Percentiles rank a stretch among this genome's conserved stretches.
phyloP scores from a whole-genome alignment of 92 coral and sea anemone species.

The Zoanthus sansibaricus region DNA sequence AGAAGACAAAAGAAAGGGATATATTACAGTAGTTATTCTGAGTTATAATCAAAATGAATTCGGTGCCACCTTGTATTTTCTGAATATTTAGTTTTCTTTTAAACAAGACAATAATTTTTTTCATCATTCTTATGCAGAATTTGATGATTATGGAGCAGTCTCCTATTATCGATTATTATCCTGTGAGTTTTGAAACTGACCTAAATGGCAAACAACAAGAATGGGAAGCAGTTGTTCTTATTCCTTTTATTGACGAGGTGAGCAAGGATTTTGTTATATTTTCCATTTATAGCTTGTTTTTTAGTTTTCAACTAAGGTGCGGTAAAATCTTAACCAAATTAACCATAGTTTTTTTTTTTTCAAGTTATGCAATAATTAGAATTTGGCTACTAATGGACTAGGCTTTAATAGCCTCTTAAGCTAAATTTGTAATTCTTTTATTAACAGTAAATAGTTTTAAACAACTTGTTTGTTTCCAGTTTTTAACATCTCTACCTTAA shows the following conservation, averaged over 20 bases:
- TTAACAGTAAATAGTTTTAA: no score
- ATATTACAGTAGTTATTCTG: no score
- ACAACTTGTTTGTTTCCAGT: no score
- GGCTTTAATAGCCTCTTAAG: no score
- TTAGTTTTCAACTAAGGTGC: background rate
- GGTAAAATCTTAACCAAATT: no score
- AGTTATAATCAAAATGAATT: no score
- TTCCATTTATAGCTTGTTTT: background rate
- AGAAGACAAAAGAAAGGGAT: background rate
- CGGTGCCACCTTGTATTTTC: background rate
- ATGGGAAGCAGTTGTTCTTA: conserved; percentile 99
- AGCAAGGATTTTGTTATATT: background rate
- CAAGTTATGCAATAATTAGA: no score
- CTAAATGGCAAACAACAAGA: conserved; percentile 98
- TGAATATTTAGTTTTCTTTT: background rate
- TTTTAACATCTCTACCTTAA: no score
- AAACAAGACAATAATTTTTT: background rate
- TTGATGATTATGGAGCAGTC: conserved; percentile 98
- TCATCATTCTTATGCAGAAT: conserved; percentile 58
- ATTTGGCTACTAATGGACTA: no score
- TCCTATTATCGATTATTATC: conserved; percentile 91
- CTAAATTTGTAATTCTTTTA: no score
- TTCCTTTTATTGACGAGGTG: conserved; percentile 97
- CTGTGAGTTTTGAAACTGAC: conserved; percentile 90
- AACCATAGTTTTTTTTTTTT: no score